Evolutionary conservation across 2,888 invertebrate genomes (phyloP).

Genomic region (Anorthoa munda): DNA sequence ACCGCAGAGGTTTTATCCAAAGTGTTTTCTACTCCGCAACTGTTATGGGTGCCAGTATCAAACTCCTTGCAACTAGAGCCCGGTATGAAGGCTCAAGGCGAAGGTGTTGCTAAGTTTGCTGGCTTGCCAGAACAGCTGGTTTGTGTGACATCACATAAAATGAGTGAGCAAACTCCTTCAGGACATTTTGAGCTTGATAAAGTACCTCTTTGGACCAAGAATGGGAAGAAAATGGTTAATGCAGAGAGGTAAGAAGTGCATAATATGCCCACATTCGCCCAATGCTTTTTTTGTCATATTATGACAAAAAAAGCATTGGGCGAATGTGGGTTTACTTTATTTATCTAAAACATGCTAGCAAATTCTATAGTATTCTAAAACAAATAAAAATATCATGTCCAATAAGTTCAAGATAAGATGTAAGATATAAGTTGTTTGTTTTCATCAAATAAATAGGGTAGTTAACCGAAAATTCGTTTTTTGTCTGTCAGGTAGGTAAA

Average conservation of each 20-base stretch:
- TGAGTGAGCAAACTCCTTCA: constrained; percentile 92
- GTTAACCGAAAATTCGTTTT: too few relatives aligned
- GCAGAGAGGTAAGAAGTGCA: constrained; percentile 87
- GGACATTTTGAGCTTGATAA: constrained; percentile 94
- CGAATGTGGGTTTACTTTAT: not conserved
- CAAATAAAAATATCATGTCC: too few relatives aligned
- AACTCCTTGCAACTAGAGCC: constrained; percentile 93
- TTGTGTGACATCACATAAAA: constrained; percentile 93
- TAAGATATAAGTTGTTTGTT: too few relatives aligned
- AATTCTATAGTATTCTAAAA: too few relatives aligned
- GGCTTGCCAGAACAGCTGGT: constrained; percentile 90
- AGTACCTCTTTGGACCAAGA: constrained; percentile 95
- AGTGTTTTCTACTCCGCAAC: constrained; percentile 91
- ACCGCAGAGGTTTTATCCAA: constrained; percentile 94
- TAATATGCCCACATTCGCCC: too few relatives aligned
- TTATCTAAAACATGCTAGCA: too few relatives aligned
- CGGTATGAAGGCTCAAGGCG: constrained; percentile 92
- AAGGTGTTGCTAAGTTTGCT: constrained; percentile 93
- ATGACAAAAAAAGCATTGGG: not conserved
- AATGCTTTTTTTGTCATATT: too few relatives aligned
- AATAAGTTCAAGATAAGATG: not conserved
- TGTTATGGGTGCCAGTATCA: constrained; percentile 94
- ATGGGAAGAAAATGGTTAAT: constrained; percentile 93
- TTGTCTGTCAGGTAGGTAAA: too few relatives aligned
- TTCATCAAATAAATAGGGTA: too few relatives aligned